Evolutionary conservation across 2,113 vertebrate genomes (phyloP).

Genomic region (Heterotis niloticus): DNA sequence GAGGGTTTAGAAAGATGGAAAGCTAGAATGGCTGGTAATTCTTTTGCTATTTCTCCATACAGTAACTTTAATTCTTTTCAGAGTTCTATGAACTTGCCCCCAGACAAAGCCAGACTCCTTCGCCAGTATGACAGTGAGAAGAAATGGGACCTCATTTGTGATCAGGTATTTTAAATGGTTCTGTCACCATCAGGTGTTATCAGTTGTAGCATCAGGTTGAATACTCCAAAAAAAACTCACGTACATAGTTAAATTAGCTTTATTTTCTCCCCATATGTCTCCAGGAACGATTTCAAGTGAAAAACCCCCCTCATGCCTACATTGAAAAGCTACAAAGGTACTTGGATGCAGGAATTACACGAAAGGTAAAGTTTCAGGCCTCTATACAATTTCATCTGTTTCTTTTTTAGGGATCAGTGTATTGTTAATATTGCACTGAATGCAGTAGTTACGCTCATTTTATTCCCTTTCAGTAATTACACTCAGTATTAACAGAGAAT

Average conservation of each 20-base stretch:
- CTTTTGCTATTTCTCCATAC: background rate
- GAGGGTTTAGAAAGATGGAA: background rate
- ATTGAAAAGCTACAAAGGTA: conserved; percentile 91
- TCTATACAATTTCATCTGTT: background rate
- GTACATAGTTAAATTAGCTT: background rate
- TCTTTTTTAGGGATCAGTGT: too few species aligned
- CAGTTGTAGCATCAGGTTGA: background rate
- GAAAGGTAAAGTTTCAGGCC: conserved; percentile 70
- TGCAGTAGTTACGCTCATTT: too few species aligned
- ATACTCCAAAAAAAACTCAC: background rate
- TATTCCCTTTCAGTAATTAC: too few species aligned
- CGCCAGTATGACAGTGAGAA: conserved; percentile 94
- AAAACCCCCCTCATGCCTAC: conserved; percentile 92
- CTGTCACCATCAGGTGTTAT: background rate
- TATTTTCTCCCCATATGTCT: background rate
- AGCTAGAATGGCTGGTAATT: background rate
- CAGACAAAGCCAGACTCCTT: conserved; percentile 90
- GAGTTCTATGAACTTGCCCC: conserved; percentile 96
- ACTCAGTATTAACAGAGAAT: too few species aligned
- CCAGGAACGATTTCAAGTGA: conserved; percentile 94
- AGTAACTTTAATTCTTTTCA: conserved; percentile 53
- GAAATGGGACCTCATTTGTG: conserved; percentile 96
- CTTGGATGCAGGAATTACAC: conserved; percentile 84
- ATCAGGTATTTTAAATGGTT: conserved; percentile 71
- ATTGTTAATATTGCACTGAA: too few species aligned